Conservation (phyloP, 2,113 vertebrate species). For the Dasyurus viverrinus region DNA sequence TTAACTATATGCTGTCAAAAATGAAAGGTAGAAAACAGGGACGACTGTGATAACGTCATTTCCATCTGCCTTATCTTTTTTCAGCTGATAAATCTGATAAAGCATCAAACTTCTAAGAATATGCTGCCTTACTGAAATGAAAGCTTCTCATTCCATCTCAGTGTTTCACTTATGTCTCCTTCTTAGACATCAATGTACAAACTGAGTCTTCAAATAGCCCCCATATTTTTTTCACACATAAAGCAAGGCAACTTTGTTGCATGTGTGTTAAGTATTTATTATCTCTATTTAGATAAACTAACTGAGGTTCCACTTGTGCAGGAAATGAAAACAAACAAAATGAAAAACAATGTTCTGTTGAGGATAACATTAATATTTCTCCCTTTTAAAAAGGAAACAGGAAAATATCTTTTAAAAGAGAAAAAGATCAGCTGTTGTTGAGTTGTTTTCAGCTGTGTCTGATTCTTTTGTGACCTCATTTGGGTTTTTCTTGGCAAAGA, state of each 20-base stretch:
- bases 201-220: slow-evolving; percentile 25
- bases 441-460: background rate
- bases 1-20: rapidly evolving
- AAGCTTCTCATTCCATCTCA: slow-evolving; percentile 34
- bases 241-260: background rate
- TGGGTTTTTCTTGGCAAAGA: background rate
- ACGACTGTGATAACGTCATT: slow-evolving; percentile 31
- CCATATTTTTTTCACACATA: background rate
- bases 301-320: background rate
- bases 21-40: slow-evolving; percentile 34
- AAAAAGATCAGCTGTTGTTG: background rate
- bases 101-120: slow-evolving; percentile 40
- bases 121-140: background rate
- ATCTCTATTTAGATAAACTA: background rate
- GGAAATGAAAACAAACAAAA: background rate
- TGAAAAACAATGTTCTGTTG: too few relatives aligned
- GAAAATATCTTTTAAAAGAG: background rate
- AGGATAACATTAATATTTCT: background rate
- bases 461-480: background rate
- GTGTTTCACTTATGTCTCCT: rapidly evolving
- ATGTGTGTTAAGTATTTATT: background rate
- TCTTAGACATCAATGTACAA: background rate
- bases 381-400: background rate
- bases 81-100: slow-evolving; percentile 56
- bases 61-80: slow-evolving; percentile 49